Evolutionary conservation across 2,797 vertebrate species (phyloP), one percentile per base, ranked within the genome.

Genomic region (Halcyon leucocephala): DNA sequence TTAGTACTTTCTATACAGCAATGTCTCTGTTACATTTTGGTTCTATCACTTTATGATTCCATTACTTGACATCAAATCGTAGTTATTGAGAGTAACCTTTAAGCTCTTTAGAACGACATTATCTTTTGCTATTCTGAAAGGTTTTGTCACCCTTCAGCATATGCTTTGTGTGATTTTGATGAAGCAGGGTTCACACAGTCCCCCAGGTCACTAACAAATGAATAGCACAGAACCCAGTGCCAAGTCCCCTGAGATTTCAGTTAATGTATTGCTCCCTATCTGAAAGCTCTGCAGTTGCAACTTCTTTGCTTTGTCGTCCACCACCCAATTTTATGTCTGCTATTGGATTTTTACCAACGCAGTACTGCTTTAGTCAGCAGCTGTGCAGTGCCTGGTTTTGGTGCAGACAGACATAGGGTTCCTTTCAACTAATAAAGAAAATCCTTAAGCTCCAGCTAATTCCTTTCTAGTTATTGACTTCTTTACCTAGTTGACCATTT

Each of bases 101-200:
- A 67, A 84, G 62, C 33, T 90, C 51, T 93, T 89, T 64, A 69
- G 77, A 93, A 78, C 66, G 39, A 37, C 58, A 31, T 78, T 16
- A 61, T 86, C 42, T 42, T 85, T 66, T 54, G 78, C 54, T 82
- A 1, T 94, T 95, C 54, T 81, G 42, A 73, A 74, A 92, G 66
- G 52, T 81, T 93, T 61, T 81, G 49, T 76, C 84, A 66, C 82
- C 39, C 41, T 82, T 92, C 72, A 89, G 69, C 65, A n/a, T 48
- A 82, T 52, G 60, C 18, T 72, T 89, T 66, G 41, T 82, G 73
- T 74, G 84, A 82, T 82, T 93, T 85, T 86, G 77, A 85, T 92
- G 85, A 77, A 86, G 33, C 3, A 1, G 22, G 12, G 11, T 90
- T 95, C 88, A 80, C 31, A 37, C n/a, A 82, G 82, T 92, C 55